Percentiles rank a stretch among this genome's conserved stretches.
Evolutionary conservation across 2,888 invertebrate species (phyloP).

Genomic region (Calameuta pallipes): DNA sequence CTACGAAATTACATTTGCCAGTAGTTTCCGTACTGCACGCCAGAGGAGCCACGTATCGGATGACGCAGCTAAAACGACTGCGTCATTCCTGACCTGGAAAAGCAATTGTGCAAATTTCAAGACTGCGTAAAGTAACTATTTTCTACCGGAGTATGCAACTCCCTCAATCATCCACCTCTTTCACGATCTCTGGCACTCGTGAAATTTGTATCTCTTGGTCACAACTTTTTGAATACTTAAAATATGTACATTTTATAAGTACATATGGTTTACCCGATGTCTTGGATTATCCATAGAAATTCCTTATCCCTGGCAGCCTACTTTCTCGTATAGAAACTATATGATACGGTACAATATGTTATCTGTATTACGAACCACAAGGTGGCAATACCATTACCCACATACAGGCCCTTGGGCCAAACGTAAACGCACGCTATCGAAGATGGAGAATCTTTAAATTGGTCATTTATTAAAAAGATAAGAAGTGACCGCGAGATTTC

Average conservation of each 20-base stretch:
- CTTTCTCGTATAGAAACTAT: slow-evolving; percentile 30
- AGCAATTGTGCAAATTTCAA: background rate
- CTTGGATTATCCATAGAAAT: background rate
- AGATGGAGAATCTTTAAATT: slow-evolving; percentile 20
- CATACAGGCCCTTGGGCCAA: slow-evolving; percentile 28
- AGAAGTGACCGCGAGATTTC: background rate
- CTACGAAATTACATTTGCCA: slow-evolving; percentile 57
- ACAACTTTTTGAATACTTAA: background rate
- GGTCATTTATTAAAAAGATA: background rate
- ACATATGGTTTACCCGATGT: background rate
- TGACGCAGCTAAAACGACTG: slow-evolving; percentile 26
- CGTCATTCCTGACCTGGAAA: background rate
- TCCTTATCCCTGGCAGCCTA: slow-evolving; percentile 16
- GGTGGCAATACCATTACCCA: slow-evolving; percentile 41
- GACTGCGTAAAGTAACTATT: background rate
- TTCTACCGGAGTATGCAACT: background rate
- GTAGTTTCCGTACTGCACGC: slow-evolving; percentile 24
- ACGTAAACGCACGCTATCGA: slow-evolving; percentile 33
- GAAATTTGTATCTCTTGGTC: background rate
- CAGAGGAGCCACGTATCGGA: slow-evolving; percentile 30
- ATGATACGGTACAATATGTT: slow-evolving; percentile 31
- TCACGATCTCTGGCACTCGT: background rate
- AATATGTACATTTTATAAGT: background rate
- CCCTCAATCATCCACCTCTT: background rate
- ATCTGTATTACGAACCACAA: slow-evolving; percentile 46